A percentile compares a stretch with the other conserved stretches of the same genome.
Evolutionary conservation across 2,797 vertebrate species (phyloP).

Genomic region (Spinus pinus): DNA sequence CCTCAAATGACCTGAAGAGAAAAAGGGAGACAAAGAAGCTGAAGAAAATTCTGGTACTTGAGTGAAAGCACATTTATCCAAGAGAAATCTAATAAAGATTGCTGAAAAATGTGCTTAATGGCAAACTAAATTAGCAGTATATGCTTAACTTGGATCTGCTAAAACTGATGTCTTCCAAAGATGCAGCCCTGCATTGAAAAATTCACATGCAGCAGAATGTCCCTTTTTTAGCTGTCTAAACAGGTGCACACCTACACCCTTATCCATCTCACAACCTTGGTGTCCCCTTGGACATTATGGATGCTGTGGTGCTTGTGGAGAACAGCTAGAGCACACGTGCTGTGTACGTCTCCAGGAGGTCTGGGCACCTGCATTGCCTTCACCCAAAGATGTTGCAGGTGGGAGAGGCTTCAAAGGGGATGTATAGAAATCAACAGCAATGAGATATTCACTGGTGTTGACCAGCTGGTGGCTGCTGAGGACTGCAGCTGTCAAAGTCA

Average conservation of each 20-base stretch:
- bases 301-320: no score
- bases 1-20: constrained; percentile 4
- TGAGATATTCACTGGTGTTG: not conserved
- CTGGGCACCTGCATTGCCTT: rapidly evolving
- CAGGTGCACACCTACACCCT: not conserved
- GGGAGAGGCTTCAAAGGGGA: not conserved
- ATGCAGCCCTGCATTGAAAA: not conserved
- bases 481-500: not conserved
- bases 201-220: not conserved
- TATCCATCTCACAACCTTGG: not conserved
- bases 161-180: not conserved
- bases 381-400: not conserved
- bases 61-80: not conserved
- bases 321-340: rapidly evolving
- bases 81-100: not conserved
- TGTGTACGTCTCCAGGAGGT: rapidly evolving
- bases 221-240: not conserved
- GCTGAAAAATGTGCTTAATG: not conserved
- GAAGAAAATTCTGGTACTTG: not conserved
- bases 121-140: not conserved
- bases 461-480: not conserved
- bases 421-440: not conserved
- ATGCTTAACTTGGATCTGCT: not conserved
- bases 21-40: not conserved
- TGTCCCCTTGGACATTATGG: not conserved